These are phyloP conservation scores for Chloebia gouldiae DNA, from an alignment of 2,113 vertebrate species.

Conservation along the genomic window DNA sequence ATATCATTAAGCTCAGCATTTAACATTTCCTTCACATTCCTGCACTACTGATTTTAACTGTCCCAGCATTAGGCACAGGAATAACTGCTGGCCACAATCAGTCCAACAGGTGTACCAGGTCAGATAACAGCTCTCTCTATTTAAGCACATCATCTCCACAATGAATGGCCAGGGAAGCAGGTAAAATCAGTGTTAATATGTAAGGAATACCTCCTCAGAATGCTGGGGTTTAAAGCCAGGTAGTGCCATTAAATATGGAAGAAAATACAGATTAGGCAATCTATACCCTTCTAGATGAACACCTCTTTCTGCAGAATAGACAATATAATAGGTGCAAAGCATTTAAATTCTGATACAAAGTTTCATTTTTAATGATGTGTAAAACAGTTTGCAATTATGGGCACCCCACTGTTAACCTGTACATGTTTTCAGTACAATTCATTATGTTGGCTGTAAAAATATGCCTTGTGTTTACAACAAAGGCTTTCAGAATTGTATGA, in stretches of 20 bases:
- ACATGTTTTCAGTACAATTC: not conserved
- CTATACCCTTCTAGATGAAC: not conserved
- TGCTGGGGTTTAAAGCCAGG: not conserved
- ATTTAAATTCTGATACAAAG: not conserved
- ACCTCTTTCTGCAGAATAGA: not conserved
- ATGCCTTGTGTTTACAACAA: not conserved
- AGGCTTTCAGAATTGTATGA: not conserved
- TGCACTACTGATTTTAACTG: not conserved
- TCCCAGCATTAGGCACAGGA: not conserved
- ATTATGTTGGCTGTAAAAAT: not conserved
- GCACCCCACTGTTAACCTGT: not conserved
- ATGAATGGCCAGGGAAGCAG: accelerated
- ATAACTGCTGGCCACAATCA: not conserved
- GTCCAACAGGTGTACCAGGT: not conserved
- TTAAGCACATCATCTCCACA: not conserved
- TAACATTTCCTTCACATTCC: not conserved
- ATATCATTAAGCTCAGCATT: not conserved
- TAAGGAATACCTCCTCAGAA: not conserved
- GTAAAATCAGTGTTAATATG: not conserved
- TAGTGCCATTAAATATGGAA: not conserved
- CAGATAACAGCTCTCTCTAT: not conserved
- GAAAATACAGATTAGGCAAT: not conserved
- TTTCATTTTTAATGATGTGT: not conserved
- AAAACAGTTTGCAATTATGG: not conserved
- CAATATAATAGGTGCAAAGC: not conserved